Evolutionary conservation across 2,888 invertebrate genomes (phyloP).

Genomic region (Drosophila nigricruria): DNA sequence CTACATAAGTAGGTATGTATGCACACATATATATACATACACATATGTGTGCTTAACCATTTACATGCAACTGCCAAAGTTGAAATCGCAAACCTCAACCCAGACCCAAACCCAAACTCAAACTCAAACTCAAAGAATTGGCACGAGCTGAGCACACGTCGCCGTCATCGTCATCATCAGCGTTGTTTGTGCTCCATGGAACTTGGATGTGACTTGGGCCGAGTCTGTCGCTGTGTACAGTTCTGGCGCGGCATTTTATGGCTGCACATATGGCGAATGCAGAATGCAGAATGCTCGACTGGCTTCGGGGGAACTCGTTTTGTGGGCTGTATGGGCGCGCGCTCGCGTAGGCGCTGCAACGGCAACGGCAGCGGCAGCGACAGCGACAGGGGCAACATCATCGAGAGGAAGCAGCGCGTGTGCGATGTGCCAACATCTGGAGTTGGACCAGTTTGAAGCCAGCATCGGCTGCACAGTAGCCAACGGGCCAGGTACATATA

Average conservation of each 20-base stretch:
- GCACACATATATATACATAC: not conserved
- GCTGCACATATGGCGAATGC: constrained; percentile 68
- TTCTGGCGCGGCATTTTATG: constrained; percentile 71
- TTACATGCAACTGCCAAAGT: constrained; percentile 48
- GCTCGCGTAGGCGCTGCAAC: constrained; percentile 72
- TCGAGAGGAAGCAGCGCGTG: constrained; percentile 57
- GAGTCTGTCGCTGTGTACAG: constrained; percentile 60
- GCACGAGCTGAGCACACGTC: constrained; percentile 82
- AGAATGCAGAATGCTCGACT: constrained; percentile 44
- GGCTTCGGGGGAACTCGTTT: constrained; percentile 71
- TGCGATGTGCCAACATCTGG: constrained; percentile 78
- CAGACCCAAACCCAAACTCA: constrained; percentile 22
- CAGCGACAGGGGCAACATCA: constrained; percentile 21
- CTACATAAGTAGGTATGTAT: not conserved
- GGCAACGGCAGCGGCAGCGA: constrained; percentile 13
- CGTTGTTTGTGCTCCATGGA: constrained; percentile 35
- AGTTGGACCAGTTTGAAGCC: constrained; percentile 69
- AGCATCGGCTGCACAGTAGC: constrained; percentile 62
- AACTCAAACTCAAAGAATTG: constrained; percentile 56
- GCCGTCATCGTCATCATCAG: constrained; percentile 16
- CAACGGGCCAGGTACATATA: constrained; percentile 53
- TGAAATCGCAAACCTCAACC: constrained; percentile 34
- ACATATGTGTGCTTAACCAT: constrained; percentile 37
- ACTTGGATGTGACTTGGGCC: constrained; percentile 39
- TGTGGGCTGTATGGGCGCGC: constrained; percentile 72